Base-by-base conservation (phyloP, 2,113 vertebrate genomes). In the Hyperoodon ampullatus region DNA sequence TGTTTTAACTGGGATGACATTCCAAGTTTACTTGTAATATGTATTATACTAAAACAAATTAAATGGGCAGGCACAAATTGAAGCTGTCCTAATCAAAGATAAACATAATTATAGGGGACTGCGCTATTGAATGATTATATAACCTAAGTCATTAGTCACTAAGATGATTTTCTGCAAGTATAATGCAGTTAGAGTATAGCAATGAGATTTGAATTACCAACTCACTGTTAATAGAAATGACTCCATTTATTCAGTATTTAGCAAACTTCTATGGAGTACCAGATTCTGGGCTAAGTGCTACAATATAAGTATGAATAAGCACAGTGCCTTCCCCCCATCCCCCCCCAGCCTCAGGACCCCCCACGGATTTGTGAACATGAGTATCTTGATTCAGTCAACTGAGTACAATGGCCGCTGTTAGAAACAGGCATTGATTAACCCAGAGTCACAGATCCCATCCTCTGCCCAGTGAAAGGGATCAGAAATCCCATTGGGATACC, bases 31-130 rank as follows among this genome's bases (percentile, higher is more conserved):
- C 55, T 90, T 44, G 4, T 90, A 88, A 77, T 90, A 12, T 14
- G 16, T 47, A 88, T 78, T 88, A 15, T 91, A 58, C 74, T 95
- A 78, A 93, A 92, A 91, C 72, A 95, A 94, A 96, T 95, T 93
- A 96, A 94, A 74, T 91, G 35, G 44, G 50, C 61, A 90, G 65
- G 83, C 84, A 90, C 8, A 68, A 74, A 83, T 60, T 94, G 35
- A 94, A 88, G 81, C 89, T 95, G 42, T 80, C 74, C 53, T 97
- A 95, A 96, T 88, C 84, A 96, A 94, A 92, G 5, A 60, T 88
- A 95, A 93, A 93, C 42, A 83, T 96, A 95, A 94, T 95, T 97
- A 90, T 65, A 88, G 74, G 61, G 50, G n/a, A 93, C 66, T 81
- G 30, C 39, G 26, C 93, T 96, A 58, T 21, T 84, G 82, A 98